Evolutionary conservation across 2,888 invertebrate species (phyloP).

Genomic region (Platycnemis pennipes): DNA sequence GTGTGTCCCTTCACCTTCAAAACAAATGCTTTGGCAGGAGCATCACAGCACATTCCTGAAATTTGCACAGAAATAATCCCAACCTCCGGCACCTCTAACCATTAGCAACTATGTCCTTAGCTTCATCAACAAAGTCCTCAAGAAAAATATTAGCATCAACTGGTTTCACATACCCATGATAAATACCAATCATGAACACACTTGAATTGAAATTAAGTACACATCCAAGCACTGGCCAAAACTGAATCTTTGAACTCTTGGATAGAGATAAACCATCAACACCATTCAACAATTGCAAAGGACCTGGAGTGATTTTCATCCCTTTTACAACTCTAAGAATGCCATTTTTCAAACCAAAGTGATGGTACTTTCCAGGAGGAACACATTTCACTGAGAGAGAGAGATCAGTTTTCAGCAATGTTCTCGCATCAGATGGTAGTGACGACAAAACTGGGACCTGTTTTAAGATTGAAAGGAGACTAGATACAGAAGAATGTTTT

Average conservation of each 20-base stretch:
- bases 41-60: not conserved
- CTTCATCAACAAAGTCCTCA: not conserved
- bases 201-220: not conserved
- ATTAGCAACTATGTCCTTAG: not conserved
- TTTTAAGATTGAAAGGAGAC: too few relatives aligned
- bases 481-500: too few relatives aligned
- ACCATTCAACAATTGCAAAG: not conserved
- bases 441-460: too few relatives aligned
- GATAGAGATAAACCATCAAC: not conserved
- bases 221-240: not conserved
- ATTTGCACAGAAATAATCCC: not conserved
- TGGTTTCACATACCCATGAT: not conserved
- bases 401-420: too few relatives aligned
- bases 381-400: too few relatives aligned
- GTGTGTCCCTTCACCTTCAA: not conserved
- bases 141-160: not conserved
- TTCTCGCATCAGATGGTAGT: too few relatives aligned
- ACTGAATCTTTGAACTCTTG: not conserved
- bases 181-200: not conserved
- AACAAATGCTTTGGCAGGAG: not conserved
- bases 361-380: not conserved
- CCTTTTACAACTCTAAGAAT: not conserved
- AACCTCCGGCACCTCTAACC: not conserved
- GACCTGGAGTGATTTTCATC: not conserved
- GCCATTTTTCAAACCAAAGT: not conserved